Base-by-base conservation (phyloP, 2,888 invertebrate species). In the Lysandra coridon region DNA sequence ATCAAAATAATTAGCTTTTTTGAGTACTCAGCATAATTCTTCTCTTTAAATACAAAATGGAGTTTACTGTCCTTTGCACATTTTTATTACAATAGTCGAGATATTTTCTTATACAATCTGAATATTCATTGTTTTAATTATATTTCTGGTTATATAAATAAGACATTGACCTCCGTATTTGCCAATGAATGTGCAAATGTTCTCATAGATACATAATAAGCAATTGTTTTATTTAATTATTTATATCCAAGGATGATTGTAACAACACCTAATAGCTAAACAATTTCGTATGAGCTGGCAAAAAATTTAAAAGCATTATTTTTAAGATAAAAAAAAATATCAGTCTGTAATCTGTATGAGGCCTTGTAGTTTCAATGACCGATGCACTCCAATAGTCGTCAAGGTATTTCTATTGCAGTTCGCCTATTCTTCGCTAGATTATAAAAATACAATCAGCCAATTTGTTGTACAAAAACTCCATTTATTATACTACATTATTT, bases 1-100 rank as follows among this genome's bases (percentile, higher is more conserved):
- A 85, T 84, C 80, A 78, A 78, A 73, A 80, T 78, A 17, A 57
- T 57, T 57, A 57, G 57, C 14, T 57, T 12, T 53, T 1, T 53
- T 2, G 10, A 14, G 14, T 53, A 2, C 40, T 40, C 40, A 5
- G 40, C 5, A 5, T 0, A 5, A 40, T 40, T 40, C 40, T 4
- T 40, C 5, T 40, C 10, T 49, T 49, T 49, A 49, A 49, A 40
- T 40, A 40, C 40, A 40, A 40, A 5, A 40, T 40, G 0, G 40
- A 40, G 40, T 5, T 40, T 40, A 5, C 40, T 5, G 40, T 40
- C 40, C 40, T 4, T 5, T 40, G 40, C 40, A 40, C 2, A 37
- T 37, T 2, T 3, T 53, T 53, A 14, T 3, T 53, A 53, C 57
- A 57, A 57, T 57, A 57, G 17, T 57, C 1, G 14, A 57, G 57